Percentiles rank a stretch among this genome's conserved stretches.
Evolutionary conservation across 1,140 invertebrate species (phyloP).

Genomic region (Penaeus chinensis): DNA sequence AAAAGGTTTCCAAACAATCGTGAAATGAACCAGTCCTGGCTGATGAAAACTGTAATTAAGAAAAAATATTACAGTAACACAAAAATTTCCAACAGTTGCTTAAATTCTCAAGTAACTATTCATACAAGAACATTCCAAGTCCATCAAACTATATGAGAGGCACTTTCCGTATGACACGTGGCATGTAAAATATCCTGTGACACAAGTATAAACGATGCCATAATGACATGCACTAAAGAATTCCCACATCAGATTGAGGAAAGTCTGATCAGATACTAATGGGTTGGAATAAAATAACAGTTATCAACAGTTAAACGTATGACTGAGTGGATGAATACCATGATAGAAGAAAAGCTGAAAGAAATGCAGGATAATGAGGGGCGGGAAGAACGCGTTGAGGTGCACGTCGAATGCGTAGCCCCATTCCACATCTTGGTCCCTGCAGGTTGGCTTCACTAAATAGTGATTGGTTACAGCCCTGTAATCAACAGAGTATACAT

Average conservation of each 20-base stretch:
- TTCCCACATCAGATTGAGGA: neutral
- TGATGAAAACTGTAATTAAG: conserved; percentile 79
- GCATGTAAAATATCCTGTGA: neutral
- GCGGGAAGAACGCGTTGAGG: conserved; percentile 97
- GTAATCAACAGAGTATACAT: conserved; percentile 66
- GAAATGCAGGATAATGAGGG: conserved; percentile 92
- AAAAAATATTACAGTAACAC: conserved; percentile 43
- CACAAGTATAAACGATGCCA: neutral
- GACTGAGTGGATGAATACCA: conserved; percentile 70
- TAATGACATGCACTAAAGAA: conserved; percentile 13
- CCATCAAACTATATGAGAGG: too few species aligned
- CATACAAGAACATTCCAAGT: too few species aligned
- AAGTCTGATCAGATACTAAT: too few species aligned
- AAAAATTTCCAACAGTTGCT: neutral
- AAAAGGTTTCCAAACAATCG: conserved; percentile 91
- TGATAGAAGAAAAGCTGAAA: conserved; percentile 91
- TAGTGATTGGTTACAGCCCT: conserved; percentile 92
- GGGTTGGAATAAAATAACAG: too few species aligned
- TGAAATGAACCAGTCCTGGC: conserved; percentile 80
- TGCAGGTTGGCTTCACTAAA: conserved; percentile 78
- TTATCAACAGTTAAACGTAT: too few species aligned
- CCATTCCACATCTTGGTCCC: conserved; percentile 93
- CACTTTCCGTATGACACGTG: neutral
- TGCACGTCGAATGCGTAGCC: conserved; percentile 99
- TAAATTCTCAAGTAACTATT: neutral